Conservation (phyloP, 1,140 invertebrate species). For the Ectropis grisescens region DNA sequence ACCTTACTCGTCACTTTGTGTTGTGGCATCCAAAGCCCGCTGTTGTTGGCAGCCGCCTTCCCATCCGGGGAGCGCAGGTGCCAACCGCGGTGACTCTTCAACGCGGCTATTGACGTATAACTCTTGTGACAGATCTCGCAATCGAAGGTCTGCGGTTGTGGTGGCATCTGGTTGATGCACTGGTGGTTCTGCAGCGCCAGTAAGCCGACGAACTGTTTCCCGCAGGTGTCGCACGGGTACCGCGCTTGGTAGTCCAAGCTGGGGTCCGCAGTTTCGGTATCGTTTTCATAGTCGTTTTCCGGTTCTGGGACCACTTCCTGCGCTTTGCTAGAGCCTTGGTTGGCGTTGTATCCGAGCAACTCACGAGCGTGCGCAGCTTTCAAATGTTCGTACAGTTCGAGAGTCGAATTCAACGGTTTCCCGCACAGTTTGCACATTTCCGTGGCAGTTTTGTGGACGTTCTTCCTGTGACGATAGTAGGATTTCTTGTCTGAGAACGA, state of each 20-base stretch:
- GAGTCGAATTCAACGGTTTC: slow-evolving; percentile 55
- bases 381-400: slow-evolving; percentile 63
- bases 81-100: slow-evolving; percentile 75
- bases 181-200: slow-evolving; percentile 64
- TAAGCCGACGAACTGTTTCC: slow-evolving; percentile 60
- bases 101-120: slow-evolving; percentile 68
- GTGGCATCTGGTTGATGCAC: slow-evolving; percentile 40
- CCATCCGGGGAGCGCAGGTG: slow-evolving; percentile 70
- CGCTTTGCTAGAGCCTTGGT: slow-evolving; percentile 43
- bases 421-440: slow-evolving; percentile 68
- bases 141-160: slow-evolving; percentile 57
- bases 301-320: slow-evolving; percentile 37
- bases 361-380: slow-evolving; percentile 60
- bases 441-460: slow-evolving; percentile 54
- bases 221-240: slow-evolving; percentile 61
- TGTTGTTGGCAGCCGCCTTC: slow-evolving; percentile 65
- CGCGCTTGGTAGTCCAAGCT: slow-evolving; percentile 54
- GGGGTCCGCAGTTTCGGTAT: slow-evolving; percentile 36
- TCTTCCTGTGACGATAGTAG: slow-evolving; percentile 66
- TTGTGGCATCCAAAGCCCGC: slow-evolving; percentile 67
- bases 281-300: slow-evolving; percentile 46
- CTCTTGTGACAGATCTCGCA: slow-evolving; percentile 73
- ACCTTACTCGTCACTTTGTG: slow-evolving; percentile 66
- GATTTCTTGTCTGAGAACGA: slow-evolving; percentile 65
- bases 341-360: slow-evolving; percentile 58